Conservation (phyloP, 2,888 invertebrate genomes). For the Chaitophorus viminalis region DNA sequence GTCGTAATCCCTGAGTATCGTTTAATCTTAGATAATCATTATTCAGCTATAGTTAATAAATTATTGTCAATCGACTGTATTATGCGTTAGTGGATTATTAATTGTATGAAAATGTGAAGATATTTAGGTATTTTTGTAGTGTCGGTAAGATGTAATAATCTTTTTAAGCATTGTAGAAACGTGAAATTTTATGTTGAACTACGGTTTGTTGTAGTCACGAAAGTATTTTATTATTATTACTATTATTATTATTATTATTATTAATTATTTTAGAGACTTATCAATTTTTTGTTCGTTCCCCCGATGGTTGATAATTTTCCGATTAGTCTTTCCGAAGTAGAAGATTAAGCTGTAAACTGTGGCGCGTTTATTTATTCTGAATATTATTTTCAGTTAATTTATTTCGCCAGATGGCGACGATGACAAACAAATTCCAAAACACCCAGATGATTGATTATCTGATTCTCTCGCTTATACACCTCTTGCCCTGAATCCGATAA, state of each 20-base stretch:
- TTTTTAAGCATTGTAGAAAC: not conserved
- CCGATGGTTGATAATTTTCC: conserved; percentile 46
- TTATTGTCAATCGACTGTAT: not conserved
- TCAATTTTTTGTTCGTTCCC: not conserved
- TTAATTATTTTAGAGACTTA: not conserved
- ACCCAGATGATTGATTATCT: conserved; percentile 61
- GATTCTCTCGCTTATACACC: not conserved
- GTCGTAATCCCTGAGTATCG: conserved; percentile 4
- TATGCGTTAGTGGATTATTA: conserved; percentile 1
- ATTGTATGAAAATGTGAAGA: not conserved
- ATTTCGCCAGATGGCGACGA: conserved; percentile 58
- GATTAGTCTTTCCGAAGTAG: conserved; percentile 35
- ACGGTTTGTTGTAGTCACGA: not conserved
- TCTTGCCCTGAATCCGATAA: not conserved
- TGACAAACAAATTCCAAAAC: conserved; percentile 59
- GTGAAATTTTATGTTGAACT: not conserved
- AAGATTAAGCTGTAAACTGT: conserved; percentile 40
- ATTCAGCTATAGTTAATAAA: conserved; percentile 8
- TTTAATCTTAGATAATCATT: conserved; percentile 21
- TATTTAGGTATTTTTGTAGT: not conserved
- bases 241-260: conserved; percentile 1
- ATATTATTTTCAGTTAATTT: conserved; percentile 61
- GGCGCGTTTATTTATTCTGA: conserved; percentile 44
- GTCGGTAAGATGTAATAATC: not conserved
- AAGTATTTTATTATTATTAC: not conserved